These are phyloP conservation scores for Tenthredo amoena DNA, from an alignment of 2,888 invertebrate genomes.

Conservation along the genomic window DNA sequence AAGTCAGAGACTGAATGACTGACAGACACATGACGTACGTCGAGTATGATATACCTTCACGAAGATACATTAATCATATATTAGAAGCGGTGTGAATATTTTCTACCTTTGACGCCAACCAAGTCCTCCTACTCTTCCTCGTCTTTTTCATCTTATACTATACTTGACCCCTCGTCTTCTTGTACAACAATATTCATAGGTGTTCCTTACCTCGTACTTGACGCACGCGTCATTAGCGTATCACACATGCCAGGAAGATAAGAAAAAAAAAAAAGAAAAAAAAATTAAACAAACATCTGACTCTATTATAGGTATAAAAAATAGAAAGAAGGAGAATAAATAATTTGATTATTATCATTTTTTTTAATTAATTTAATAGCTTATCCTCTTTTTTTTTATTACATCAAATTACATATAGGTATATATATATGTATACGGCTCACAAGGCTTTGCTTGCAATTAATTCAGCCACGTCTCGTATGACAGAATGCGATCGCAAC, in stretches of 20 bases:
- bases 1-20: slow-evolving; percentile 9
- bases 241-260: neutral
- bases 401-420: neutral
- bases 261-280: neutral
- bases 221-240: slow-evolving; percentile 10
- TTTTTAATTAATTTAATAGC: neutral
- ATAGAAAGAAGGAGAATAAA: too few species aligned
- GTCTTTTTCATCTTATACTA: neutral
- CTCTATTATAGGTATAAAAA: too few species aligned
- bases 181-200: neutral
- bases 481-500: neutral
- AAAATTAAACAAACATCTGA: neutral
- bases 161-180: neutral
- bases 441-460: neutral
- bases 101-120: slow-evolving; percentile 26
- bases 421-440: neutral
- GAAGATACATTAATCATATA: slow-evolving; percentile 37
- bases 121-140: neutral
- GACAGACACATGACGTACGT: slow-evolving; percentile 10
- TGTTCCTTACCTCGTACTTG: neutral
- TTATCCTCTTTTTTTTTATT: neutral
- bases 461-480: slow-evolving; percentile 1
- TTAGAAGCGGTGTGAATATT: slow-evolving; percentile 37
- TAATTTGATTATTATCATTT: neutral
- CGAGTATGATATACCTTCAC: neutral